Evolutionary conservation across 2,888 invertebrate genomes (phyloP).

Genomic region (Pterobdella sp.): DNA sequence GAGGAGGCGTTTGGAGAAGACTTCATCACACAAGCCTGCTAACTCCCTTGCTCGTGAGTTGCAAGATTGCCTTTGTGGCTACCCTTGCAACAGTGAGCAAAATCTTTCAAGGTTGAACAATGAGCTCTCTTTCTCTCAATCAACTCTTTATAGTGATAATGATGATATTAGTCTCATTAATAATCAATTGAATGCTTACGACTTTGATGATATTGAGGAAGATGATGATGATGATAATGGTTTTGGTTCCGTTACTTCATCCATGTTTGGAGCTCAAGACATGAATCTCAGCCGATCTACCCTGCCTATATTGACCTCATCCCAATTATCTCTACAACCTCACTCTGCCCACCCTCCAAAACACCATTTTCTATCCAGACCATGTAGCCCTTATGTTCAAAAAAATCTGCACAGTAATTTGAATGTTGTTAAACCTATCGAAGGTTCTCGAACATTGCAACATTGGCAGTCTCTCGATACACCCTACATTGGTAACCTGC

Average conservation of each 20-base stretch:
- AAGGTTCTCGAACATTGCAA: neutral
- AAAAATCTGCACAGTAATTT: neutral
- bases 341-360: neutral
- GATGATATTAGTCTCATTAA: neutral
- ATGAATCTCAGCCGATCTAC: constrained; percentile 5
- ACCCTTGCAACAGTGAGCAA: neutral
- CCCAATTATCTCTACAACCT: too few species aligned
- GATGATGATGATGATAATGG: neutral
- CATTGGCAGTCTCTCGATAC: neutral
- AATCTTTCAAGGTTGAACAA: neutral
- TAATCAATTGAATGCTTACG: neutral
- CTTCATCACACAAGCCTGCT: neutral
- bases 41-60: neutral
- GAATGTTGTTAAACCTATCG: neutral
- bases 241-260: neutral
- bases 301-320: too few species aligned
- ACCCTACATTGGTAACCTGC: neutral
- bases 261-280: neutral
- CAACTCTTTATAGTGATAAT: neutral
- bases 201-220: neutral
- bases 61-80: neutral
- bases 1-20: neutral
- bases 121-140: too few species aligned
- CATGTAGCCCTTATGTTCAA: neutral
- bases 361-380: neutral